A percentile compares a stretch with the other conserved stretches of the same genome.
phyloP scores from a whole-genome alignment of 2,797 vertebrate genomes.

The Anas bernieri region DNA sequence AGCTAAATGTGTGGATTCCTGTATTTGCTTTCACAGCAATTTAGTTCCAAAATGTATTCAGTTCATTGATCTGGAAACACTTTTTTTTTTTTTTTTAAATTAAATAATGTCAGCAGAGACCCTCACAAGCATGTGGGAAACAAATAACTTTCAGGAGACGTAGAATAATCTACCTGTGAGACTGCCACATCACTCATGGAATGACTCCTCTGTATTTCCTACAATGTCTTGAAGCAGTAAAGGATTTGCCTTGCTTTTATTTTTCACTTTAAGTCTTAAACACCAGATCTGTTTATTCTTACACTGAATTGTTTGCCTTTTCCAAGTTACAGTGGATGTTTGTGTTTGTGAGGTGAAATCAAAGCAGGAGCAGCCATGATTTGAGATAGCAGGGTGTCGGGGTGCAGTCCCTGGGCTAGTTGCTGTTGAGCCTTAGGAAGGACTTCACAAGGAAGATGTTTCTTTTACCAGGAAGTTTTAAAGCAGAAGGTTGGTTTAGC shows the following conservation, averaged over 20 bases:
- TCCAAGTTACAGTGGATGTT: not conserved
- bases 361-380: not conserved
- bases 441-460: not conserved
- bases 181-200: not conserved
- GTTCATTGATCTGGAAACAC: not conserved
- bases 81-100: not conserved
- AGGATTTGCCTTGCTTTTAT: not conserved
- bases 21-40: not conserved
- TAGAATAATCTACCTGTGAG: not conserved
- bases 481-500: not conserved
- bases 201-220: accelerated
- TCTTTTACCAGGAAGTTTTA: not conserved
- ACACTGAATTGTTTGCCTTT: not conserved
- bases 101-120: not conserved
- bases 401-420: not conserved
- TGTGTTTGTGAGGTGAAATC: not conserved
- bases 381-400: not conserved
- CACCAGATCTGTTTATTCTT: not conserved
- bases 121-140: not conserved
- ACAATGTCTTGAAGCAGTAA: not conserved
- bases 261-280: not conserved
- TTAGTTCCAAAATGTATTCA: not conserved
- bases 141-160: not conserved
- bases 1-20: not conserved
- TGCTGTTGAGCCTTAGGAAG: not conserved